These are phyloP conservation scores for Elegia similella DNA, from an alignment of 2,888 invertebrate genomes.

Conservation along the genomic window DNA sequence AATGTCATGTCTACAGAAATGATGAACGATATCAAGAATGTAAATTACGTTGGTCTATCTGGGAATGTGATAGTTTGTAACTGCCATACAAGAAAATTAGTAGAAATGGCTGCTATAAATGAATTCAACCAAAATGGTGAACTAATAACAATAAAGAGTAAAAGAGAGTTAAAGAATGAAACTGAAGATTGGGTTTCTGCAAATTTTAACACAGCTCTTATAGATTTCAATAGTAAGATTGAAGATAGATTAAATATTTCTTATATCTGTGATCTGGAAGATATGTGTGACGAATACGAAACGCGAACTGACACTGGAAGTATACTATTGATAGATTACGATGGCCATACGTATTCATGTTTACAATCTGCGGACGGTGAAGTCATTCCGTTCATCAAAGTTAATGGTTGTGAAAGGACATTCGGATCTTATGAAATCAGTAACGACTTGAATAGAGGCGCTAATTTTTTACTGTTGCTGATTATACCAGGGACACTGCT, in stretches of 20 bases:
- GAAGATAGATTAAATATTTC: conserved; percentile 32
- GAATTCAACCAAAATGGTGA: conserved; percentile 23
- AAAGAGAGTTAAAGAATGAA: accelerated
- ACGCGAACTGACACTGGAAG: conserved; percentile 33
- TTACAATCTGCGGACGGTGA: conserved; percentile 38
- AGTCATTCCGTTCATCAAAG: conserved; percentile 32
- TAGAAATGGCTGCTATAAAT: conserved; percentile 55
- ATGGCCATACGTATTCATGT: conserved; percentile 42
- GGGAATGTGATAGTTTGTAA: conserved; percentile 83
- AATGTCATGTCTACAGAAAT: conserved; percentile 80
- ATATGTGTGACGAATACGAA: conserved; percentile 24
- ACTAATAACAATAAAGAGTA: conserved; percentile 6
- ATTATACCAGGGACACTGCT: conserved; percentile 42
- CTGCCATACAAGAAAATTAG: conserved; percentile 77
- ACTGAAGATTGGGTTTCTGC: not conserved
- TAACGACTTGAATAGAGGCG: conserved; percentile 26
- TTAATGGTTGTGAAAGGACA: conserved; percentile 36
- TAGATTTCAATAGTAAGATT: conserved; percentile 41
- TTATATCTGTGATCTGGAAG: conserved; percentile 25
- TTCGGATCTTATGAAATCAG: conserved; percentile 33
- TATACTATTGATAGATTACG: conserved; percentile 52
- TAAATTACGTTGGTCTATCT: conserved; percentile 74
- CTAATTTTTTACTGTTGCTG: conserved; percentile 39
- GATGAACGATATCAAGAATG: conserved; percentile 72
- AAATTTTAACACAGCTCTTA: conserved; percentile 34